Conservation (phyloP, 2,797 vertebrate species). For the Sebastes flavidus region DNA sequence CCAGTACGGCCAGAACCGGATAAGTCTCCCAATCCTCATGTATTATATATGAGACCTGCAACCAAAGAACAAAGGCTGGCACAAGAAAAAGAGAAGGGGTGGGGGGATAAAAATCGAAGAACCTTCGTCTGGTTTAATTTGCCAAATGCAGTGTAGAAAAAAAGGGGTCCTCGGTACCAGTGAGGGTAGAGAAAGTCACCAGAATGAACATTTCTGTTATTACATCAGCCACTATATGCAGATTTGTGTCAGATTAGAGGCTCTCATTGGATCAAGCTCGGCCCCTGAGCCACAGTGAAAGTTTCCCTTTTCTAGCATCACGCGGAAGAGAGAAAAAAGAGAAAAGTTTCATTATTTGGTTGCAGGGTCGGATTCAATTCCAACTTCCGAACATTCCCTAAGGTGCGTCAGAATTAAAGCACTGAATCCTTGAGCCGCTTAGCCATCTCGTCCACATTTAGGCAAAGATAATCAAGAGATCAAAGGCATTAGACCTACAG, state of each 20-base stretch:
- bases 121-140: constrained; percentile 69
- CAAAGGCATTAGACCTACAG: constrained; percentile 68
- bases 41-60: constrained; percentile 81
- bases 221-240: constrained; percentile 44
- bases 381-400: constrained; percentile 45
- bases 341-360: constrained; percentile 39
- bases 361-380: constrained; percentile 53
- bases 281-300: constrained; percentile 37
- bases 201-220: constrained; percentile 16
- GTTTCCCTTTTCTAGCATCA: constrained; percentile 18
- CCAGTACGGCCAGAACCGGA: constrained; percentile 53
- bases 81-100: constrained; percentile 50
- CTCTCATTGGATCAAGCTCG: constrained; percentile 46
- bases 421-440: constrained; percentile 61
- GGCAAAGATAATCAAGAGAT: constrained; percentile 73
- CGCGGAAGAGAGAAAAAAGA: background rate
- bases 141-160: constrained; percentile 61
- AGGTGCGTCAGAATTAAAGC: constrained; percentile 57
- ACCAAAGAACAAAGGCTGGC: constrained; percentile 80
- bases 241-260: constrained; percentile 59
- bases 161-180: constrained; percentile 21
- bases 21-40: constrained; percentile 78
- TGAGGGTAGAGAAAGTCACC: background rate
- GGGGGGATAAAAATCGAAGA: constrained; percentile 47
- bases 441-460: constrained; percentile 56